These are phyloP conservation scores for Baryphthengus martii DNA, from an alignment of 2,113 vertebrate species.

Conservation along the genomic window DNA sequence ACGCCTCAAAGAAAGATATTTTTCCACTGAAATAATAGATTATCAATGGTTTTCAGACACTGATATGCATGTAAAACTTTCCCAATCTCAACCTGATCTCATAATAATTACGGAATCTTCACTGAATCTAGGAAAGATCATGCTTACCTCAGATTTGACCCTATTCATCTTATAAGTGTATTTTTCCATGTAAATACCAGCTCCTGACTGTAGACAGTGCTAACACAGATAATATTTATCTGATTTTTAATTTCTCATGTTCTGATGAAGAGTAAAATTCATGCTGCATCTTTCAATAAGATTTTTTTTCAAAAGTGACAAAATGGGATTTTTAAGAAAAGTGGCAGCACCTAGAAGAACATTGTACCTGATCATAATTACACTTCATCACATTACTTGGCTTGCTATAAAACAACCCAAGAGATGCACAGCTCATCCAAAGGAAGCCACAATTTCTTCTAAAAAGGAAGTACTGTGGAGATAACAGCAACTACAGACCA, in stretches of 20 bases:
- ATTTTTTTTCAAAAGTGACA: too few relatives aligned
- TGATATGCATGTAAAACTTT: background rate
- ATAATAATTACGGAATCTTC: background rate
- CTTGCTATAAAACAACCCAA: background rate
- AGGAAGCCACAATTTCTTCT: background rate
- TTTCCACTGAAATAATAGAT: background rate
- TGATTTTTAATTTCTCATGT: background rate
- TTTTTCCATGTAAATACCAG: background rate
- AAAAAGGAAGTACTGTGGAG: background rate
- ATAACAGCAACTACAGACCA: background rate
- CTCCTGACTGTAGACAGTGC: background rate
- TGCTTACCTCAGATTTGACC: background rate
- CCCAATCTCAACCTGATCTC: background rate
- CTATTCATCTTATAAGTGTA: background rate
- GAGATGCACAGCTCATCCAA: background rate
- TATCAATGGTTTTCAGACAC: background rate
- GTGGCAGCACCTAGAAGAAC: background rate
- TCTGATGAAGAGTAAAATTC: background rate
- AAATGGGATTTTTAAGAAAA: background rate
- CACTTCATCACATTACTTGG: background rate
- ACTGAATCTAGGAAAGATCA: background rate
- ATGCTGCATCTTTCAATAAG: background rate
- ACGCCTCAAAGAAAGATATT: background rate
- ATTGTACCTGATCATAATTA: background rate
- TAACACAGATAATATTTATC: background rate